Evolutionary conservation across 30 jellyfish, hydroid and myxozoan species (phyloP).

Genomic region (Chrysaora quinquecirrha): DNA sequence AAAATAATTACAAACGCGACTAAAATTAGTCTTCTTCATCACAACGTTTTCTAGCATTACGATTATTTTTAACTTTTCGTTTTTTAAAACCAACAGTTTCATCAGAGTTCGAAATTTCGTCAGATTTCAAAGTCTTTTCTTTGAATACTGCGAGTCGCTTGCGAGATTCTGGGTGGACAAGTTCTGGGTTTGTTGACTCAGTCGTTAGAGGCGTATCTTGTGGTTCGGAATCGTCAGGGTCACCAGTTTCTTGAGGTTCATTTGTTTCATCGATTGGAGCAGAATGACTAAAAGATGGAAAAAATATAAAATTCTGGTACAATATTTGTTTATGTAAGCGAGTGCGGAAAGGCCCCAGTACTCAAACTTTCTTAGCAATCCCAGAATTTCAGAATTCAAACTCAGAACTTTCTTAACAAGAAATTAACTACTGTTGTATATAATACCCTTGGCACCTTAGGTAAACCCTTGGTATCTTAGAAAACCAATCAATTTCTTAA

Average conservation of each 20-base stretch:
- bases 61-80: slow-evolving; percentile 56
- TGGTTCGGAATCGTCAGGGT: neutral
- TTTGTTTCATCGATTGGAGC: neutral
- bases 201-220: neutral
- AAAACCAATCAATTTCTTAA: no score
- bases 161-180: slow-evolving; percentile 28
- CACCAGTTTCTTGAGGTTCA: slow-evolving; percentile 12
- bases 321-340: neutral
- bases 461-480: no score
- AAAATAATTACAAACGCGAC: neutral
- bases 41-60: slow-evolving; percentile 70
- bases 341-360: neutral
- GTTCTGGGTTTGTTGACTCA: slow-evolving; percentile 58
- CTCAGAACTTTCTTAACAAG: no score
- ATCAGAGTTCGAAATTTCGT: slow-evolving; percentile 1
- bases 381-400: no score
- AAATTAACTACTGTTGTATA: no score
- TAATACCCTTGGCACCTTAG: no score
- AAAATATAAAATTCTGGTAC: neutral
- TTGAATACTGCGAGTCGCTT: slow-evolving; percentile 66
- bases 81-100: slow-evolving; percentile 80
- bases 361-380: no score
- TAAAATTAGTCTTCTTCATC: slow-evolving; percentile 66
- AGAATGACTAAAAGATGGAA: neutral
- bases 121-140: slow-evolving; percentile 65